Evolutionary conservation across 2,113 vertebrate genomes (phyloP), one percentile per base, ranked within the genome.

Genomic region (Neodon shergylaensis): DNA sequence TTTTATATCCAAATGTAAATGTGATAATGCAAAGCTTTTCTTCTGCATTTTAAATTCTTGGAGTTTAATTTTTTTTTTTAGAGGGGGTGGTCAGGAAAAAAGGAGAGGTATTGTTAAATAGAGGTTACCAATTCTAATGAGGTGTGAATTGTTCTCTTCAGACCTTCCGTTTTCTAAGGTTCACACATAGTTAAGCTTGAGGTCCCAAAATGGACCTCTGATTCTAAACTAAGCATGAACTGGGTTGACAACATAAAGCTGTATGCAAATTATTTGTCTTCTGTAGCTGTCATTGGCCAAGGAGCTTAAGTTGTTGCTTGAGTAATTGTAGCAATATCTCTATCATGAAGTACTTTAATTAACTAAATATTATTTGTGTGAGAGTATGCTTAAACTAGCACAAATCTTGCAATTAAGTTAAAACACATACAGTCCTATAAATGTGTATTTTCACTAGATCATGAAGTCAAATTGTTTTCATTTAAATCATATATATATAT

Each of bases 1-100:
- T 93, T 93, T 31, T 58, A 70, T 76, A 93, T 68, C 90, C 52
- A 93, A 19, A 94, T 47, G 7, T 74, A 76, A 90, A 74, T 74
- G 2, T 90, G 54, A 76, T 68, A 63, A 58, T 84, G n/a, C 13
- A 86, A 76, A 91, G 78, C 39, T 86, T 5, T 92, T 39, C 77
- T 82, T 11, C 19, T 81, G 6, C 73, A 78, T 66, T 26, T 81
- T 92, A 79, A 91, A 70, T 76, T 70, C 7, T 61, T 54, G 36
- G 44, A 79, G 16, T 8, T 96, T 92, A 1, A 88, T 77, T 8
- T 76, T 81, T 91, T 94, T 44, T 44, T 44, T 44, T 44, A 47
- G 47, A 49, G 49, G 5, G 19, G 19, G 5, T 3, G 54, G 19
- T 11, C 19, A 47, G 47, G 14, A 90, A 24, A 28, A 90, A 86